A percentile compares a stretch with the other conserved stretches of the same genome.
Evolutionary conservation across 2,797 vertebrate species (phyloP).

Genomic region (Cottoperca gobio): DNA sequence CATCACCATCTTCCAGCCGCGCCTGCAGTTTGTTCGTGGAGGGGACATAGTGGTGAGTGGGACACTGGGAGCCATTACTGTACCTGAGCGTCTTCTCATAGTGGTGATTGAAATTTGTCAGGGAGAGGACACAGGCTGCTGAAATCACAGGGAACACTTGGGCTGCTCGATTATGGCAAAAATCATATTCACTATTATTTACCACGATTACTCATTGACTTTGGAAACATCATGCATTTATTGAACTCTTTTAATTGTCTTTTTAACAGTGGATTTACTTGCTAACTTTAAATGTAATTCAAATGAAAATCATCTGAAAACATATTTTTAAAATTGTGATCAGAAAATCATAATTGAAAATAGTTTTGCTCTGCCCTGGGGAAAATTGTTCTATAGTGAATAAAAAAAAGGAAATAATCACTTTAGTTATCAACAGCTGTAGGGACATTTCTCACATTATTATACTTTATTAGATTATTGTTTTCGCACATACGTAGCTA

Average conservation of each 20-base stretch:
- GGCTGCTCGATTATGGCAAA: too few relatives aligned
- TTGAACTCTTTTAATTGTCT: too few relatives aligned
- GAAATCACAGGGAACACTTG: not conserved
- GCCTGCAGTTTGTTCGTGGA: slow-evolving; percentile 92
- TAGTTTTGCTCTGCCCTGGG: too few relatives aligned
- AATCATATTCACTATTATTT: too few relatives aligned
- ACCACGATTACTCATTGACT: too few relatives aligned
- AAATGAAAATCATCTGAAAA: too few relatives aligned
- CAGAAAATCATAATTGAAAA: too few relatives aligned
- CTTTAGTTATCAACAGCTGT: not conserved
- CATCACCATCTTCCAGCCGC: slow-evolving; percentile 91
- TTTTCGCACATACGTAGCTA: not conserved
- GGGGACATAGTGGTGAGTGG: slow-evolving; percentile 95
- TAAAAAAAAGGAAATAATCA: not conserved
- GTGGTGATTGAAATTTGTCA: not conserved
- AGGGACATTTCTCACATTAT: not conserved
- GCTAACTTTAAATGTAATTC: too few relatives aligned
- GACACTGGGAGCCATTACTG: not conserved
- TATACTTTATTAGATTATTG: not conserved
- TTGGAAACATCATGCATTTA: too few relatives aligned
- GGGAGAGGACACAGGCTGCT: not conserved
- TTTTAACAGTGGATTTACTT: too few relatives aligned
- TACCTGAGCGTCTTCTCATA: not conserved
- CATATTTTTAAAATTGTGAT: too few relatives aligned
- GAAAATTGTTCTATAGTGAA: not conserved